A percentile compares a stretch with the other conserved stretches of the same genome.
These are phyloP conservation scores for Dryocosmus kuriphilus DNA, from an alignment of 2,888 invertebrate genomes.

Conservation along the genomic window DNA sequence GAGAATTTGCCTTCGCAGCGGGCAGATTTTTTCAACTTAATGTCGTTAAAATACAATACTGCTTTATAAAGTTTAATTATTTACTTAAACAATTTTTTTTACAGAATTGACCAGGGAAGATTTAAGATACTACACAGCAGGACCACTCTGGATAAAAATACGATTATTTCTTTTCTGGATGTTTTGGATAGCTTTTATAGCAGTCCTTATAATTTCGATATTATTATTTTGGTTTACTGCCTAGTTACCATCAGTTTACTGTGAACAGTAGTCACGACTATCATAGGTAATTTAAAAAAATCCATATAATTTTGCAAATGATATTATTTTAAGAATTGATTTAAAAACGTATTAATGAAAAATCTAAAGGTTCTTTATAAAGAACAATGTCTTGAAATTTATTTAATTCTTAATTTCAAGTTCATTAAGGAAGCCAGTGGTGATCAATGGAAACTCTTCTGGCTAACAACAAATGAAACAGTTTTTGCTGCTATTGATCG, in stretches of 20 bases:
- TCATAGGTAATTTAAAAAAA: neutral
- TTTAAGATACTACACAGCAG: slow-evolving; percentile 60
- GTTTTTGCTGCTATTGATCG: neutral
- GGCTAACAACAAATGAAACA: neutral
- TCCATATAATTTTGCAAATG: neutral
- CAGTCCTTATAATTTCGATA: slow-evolving; percentile 61
- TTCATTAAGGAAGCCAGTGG: neutral
- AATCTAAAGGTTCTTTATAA: neutral
- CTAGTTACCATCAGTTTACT: neutral
- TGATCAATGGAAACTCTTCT: neutral
- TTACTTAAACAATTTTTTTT: slow-evolving; percentile 34
- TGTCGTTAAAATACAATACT: neutral
- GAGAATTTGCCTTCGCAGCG: too few species aligned
- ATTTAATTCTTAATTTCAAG: neutral
- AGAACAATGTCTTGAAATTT: neutral
- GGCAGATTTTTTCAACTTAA: too few species aligned
- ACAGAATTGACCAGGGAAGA: slow-evolving; percentile 60
- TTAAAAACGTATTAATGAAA: neutral
- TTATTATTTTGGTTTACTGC: slow-evolving; percentile 17
- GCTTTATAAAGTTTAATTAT: too few species aligned
- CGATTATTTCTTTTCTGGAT: slow-evolving; percentile 69
- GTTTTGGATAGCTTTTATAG: slow-evolving; percentile 64
- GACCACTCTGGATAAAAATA: slow-evolving; percentile 66
- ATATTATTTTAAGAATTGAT: neutral
- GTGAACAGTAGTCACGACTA: neutral